A percentile compares a stretch with the other conserved stretches of the same genome.
Evolutionary conservation across 2,113 vertebrate genomes (phyloP).

Genomic region (Euleptes europaea): DNA sequence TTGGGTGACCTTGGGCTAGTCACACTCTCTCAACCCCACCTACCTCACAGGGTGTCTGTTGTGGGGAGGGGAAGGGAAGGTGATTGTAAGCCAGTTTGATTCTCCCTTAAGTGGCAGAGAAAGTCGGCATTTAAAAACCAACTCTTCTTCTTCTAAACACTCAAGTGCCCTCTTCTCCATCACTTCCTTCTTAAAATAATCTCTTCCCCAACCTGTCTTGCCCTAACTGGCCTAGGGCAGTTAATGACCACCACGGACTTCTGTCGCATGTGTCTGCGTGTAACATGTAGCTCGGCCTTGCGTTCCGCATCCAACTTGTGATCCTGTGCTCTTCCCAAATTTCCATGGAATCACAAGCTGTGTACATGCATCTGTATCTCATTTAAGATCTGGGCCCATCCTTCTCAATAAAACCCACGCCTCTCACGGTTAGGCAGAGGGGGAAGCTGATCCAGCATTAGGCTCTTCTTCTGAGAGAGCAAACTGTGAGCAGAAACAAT

Average conservation of each 20-base stretch:
- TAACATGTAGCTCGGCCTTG: not conserved
- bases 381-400: not conserved
- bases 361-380: not conserved
- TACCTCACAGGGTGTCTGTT: too few relatives aligned
- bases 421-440: not conserved
- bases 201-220: not conserved
- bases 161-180: not conserved
- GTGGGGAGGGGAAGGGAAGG: too few relatives aligned
- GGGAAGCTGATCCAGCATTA: not conserved
- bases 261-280: not conserved
- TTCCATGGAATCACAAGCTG: not conserved
- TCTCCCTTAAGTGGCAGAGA: too few relatives aligned
- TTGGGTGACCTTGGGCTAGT: too few relatives aligned
- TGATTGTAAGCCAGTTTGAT: too few relatives aligned
- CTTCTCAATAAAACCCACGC: not conserved
- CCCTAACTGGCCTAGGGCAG: not conserved
- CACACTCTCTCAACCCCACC: too few relatives aligned
- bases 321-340: not conserved
- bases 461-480: not conserved
- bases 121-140: too few relatives aligned
- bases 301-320: too few relatives aligned
- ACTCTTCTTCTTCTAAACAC: too few relatives aligned
- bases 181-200: too few relatives aligned
- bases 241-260: not conserved
- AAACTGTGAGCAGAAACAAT: not conserved